Evolutionary conservation across 1,140 invertebrate species (phyloP).

Genomic region (Drosophila funebris): DNA sequence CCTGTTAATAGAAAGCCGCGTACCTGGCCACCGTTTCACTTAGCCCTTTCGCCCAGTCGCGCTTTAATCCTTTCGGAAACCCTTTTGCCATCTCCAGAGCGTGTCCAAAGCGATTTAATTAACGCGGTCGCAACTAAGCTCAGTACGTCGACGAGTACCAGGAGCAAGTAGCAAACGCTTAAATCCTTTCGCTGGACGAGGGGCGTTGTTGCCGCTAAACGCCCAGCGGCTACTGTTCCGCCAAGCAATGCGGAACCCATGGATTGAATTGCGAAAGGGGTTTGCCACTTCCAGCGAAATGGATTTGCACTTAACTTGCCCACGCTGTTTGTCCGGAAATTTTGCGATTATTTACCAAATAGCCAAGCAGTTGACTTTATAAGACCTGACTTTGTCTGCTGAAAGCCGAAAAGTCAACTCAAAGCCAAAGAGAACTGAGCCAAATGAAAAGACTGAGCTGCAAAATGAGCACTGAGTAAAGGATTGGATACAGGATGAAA

Average conservation of each 20-base stretch:
- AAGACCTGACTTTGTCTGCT: constrained; percentile 29
- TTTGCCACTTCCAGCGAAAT: constrained; percentile 55
- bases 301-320: constrained; percentile 43
- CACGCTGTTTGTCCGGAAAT: constrained; percentile 45
- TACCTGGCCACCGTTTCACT: constrained; percentile 42
- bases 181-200: constrained; percentile 56
- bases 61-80: constrained; percentile 51
- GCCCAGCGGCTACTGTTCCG: constrained; percentile 64
- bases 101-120: constrained; percentile 82
- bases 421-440: constrained; percentile 20
- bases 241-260: constrained; percentile 3
- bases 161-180: constrained; percentile 26
- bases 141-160: constrained; percentile 9
- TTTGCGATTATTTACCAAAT: constrained; percentile 78
- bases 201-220: constrained; percentile 62
- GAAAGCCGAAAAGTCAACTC: constrained; percentile 73
- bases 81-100: constrained; percentile 50
- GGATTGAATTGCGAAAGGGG: constrained; percentile 16
- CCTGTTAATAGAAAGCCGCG: constrained; percentile 77
- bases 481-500: not conserved
- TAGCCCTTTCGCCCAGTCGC: constrained; percentile 15
- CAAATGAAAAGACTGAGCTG: constrained; percentile 47
- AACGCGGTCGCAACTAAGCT: constrained; percentile 76
- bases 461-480: constrained; percentile 11
- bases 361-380: constrained; percentile 52